These are phyloP conservation scores for Drosophila helvetica DNA, from an alignment of 2,888 invertebrate species.

Conservation along the genomic window DNA sequence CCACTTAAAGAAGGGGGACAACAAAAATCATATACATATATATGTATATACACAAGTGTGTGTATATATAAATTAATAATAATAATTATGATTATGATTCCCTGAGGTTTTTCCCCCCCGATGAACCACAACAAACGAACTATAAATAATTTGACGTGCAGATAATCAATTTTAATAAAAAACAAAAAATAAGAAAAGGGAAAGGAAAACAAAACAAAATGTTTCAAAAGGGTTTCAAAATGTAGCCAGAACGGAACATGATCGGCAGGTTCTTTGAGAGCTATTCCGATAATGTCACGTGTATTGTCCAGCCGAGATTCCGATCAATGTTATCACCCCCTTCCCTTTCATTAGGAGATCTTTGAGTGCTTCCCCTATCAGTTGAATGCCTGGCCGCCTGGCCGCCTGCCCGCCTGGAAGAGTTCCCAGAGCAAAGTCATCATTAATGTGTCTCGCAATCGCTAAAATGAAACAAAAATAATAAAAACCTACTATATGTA, in stretches of 20 bases:
- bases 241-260: slow-evolving; percentile 10
- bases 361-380: slow-evolving; percentile 44
- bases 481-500: background rate
- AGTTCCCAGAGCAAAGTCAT: slow-evolving; percentile 40
- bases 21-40: background rate
- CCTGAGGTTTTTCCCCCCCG: slow-evolving; percentile 30
- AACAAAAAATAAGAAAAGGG: too few relatives aligned
- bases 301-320: slow-evolving; percentile 31
- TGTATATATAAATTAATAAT: slow-evolving; percentile 23
- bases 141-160: slow-evolving; percentile 23
- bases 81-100: slow-evolving; percentile 37
- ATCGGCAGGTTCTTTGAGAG: slow-evolving; percentile 14
- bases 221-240: slow-evolving; percentile 5
- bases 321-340: slow-evolving; percentile 32
- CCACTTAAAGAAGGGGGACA: slow-evolving; percentile 20
- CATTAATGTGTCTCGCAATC: slow-evolving; percentile 24
- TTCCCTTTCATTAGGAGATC: slow-evolving; percentile 33
- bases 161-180: slow-evolving; percentile 48
- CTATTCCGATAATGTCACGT: slow-evolving; percentile 41
- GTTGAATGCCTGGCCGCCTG: slow-evolving; percentile 6
- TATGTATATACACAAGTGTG: too few relatives aligned
- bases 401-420: slow-evolving; percentile 14
- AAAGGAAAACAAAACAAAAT: slow-evolving; percentile 4
- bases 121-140: slow-evolving; percentile 34
- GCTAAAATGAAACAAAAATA: too few relatives aligned